phyloP scores from a whole-genome alignment of 2,113 vertebrate species.

The Cinclus cinclus region DNA sequence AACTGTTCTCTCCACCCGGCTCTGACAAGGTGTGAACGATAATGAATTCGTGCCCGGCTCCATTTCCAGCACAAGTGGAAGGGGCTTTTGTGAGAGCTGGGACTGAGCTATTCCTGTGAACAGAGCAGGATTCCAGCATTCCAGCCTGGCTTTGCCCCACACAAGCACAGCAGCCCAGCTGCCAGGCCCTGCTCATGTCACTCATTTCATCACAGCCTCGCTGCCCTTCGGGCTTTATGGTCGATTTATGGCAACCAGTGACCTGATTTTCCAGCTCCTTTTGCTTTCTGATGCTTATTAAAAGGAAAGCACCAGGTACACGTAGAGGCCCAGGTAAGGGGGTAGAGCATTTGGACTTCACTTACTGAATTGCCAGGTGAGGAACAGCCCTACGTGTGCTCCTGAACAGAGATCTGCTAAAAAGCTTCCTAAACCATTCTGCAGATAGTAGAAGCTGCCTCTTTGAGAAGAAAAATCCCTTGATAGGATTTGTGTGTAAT shows the following conservation, averaged over 20 bases:
- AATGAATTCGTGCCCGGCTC: background rate
- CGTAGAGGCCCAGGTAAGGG: background rate
- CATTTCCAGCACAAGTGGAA: background rate
- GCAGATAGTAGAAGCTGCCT: background rate
- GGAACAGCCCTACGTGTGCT: background rate
- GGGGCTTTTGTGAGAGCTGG: background rate
- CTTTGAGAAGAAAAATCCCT: slow-evolving; percentile 27
- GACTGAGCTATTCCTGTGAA: fast-evolving
- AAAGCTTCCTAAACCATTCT: background rate
- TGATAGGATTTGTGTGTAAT: slow-evolving; percentile 60
- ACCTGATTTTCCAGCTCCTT: background rate
- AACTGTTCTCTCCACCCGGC: background rate
- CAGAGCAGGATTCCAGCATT: background rate
- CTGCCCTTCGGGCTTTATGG: background rate
- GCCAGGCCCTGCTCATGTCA: background rate
- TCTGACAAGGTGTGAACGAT: background rate
- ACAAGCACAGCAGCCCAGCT: background rate
- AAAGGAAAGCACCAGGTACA: background rate
- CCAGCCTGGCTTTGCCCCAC: background rate
- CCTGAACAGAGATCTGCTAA: background rate
- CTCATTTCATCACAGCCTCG: background rate
- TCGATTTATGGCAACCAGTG: fast-evolving
- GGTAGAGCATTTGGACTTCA: background rate
- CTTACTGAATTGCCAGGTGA: background rate
- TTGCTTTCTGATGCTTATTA: background rate